phyloP scores from a whole-genome alignment of 2,113 vertebrate species.

The Periophthalmodon schlosseri region DNA sequence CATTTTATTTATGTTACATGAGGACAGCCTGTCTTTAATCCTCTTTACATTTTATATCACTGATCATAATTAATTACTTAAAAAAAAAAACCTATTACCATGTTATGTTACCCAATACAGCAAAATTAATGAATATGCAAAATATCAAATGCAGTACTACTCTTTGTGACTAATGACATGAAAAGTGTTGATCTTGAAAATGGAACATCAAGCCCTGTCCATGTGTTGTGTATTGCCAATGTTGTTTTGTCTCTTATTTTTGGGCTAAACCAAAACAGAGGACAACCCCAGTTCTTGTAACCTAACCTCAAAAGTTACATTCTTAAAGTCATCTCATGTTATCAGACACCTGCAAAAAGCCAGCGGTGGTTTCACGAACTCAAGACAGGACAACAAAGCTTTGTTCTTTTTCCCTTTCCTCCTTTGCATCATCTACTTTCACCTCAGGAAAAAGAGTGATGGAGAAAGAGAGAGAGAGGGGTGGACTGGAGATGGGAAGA shows the following conservation, averaged over 20 bases:
- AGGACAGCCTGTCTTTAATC: no score
- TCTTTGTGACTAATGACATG: no score
- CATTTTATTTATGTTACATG: no score
- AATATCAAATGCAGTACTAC: no score
- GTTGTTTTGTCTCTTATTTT: constrained; percentile 44
- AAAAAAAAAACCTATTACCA: no score
- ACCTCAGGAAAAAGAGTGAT: constrained; percentile 6
- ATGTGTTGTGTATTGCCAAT: constrained; percentile 26
- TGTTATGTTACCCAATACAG: no score
- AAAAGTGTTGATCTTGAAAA: no score
- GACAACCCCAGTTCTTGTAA: constrained; percentile 27
- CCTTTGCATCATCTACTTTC: constrained; percentile 31
- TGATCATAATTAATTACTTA: no score
- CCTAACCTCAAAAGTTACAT: constrained; percentile 24
- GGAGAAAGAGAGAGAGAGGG: background rate
- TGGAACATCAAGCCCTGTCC: background rate
- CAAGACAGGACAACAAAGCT: background rate
- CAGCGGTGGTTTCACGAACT: constrained; percentile 24
- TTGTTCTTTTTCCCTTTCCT: constrained; percentile 27
- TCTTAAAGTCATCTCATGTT: constrained; percentile 32
- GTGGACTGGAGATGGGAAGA: constrained; percentile 14
- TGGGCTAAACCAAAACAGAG: constrained; percentile 25
- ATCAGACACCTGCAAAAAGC: constrained; percentile 37
- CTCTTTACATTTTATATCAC: no score
- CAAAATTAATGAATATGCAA: no score